Evolutionary conservation across 1,140 invertebrate species (phyloP).

Genomic region (Formica selysi): DNA sequence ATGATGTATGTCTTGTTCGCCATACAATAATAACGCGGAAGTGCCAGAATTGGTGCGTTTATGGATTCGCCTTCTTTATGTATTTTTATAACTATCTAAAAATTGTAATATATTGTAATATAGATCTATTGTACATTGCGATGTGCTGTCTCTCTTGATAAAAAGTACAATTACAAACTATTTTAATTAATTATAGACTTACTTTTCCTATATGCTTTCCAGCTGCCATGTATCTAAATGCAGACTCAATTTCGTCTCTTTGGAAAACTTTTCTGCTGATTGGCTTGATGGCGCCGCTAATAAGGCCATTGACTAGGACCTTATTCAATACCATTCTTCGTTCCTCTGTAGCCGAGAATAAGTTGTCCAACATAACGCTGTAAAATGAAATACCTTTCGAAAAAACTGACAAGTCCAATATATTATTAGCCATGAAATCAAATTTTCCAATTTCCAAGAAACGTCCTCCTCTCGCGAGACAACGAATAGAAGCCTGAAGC

Average conservation of each 20-base stretch:
- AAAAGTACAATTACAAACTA: too few species aligned
- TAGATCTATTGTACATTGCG: too few species aligned
- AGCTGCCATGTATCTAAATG: constrained; percentile 88
- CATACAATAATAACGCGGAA: constrained; percentile 87
- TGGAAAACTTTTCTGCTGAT: constrained; percentile 72
- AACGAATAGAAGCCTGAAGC: constrained; percentile 91
- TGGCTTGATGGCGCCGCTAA: constrained; percentile 85
- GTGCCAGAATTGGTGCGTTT: constrained; percentile 79
- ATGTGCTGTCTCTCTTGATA: not conserved
- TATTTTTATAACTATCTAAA: constrained; percentile 88
- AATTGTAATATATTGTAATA: too few species aligned
- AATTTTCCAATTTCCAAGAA: constrained; percentile 94
- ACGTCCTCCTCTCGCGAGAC: constrained; percentile 89
- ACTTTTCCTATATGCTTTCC: constrained; percentile 92
- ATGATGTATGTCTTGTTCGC: constrained; percentile 85
- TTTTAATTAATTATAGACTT: not conserved
- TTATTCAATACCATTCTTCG: constrained; percentile 75
- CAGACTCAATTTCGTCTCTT: constrained; percentile 50
- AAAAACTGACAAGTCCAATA: constrained; percentile 91
- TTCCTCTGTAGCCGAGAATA: not conserved
- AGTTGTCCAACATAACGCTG: constrained; percentile 88
- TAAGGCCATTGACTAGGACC: constrained; percentile 80
- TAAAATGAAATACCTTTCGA: constrained; percentile 93
- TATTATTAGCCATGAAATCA: constrained; percentile 90
- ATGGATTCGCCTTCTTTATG: constrained; percentile 78